These are phyloP conservation scores for Agraylea sexmaculata DNA, from an alignment of 1,140 invertebrate genomes.

Conservation along the genomic window DNA sequence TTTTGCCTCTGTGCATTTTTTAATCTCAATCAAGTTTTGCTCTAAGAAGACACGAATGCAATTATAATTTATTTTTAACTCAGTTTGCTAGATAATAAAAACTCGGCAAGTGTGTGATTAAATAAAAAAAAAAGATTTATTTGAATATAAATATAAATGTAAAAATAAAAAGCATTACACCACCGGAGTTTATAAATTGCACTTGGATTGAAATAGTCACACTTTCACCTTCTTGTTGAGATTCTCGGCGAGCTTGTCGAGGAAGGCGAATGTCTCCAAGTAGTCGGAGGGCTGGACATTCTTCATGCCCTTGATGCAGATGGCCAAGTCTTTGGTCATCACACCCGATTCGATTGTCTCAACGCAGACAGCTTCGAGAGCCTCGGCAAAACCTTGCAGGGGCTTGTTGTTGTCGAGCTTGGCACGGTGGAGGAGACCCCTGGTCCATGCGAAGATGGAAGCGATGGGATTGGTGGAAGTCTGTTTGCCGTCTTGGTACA, in stretches of 20 bases:
- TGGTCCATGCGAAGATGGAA: slow-evolving; percentile 98
- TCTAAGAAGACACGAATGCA: too few relatives aligned
- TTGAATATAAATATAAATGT: too few relatives aligned
- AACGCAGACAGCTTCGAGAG: slow-evolving; percentile 82
- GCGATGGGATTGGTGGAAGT: slow-evolving; percentile 97
- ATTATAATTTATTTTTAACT: too few relatives aligned
- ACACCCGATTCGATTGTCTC: slow-evolving; percentile 86
- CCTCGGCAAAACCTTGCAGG: slow-evolving; percentile 66
- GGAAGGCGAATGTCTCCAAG: slow-evolving; percentile 94
- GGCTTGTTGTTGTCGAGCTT: slow-evolving; percentile 79
- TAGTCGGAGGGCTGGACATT: slow-evolving; percentile 80
- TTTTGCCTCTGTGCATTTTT: too few relatives aligned
- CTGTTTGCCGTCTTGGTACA: slow-evolving; percentile 92
- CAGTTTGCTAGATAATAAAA: too few relatives aligned
- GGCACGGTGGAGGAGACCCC: slow-evolving; percentile 82
- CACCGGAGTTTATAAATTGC: slow-evolving; percentile 20
- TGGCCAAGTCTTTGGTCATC: slow-evolving; percentile 99
- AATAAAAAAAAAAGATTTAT: too few relatives aligned
- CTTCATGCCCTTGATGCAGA: slow-evolving; percentile 90
- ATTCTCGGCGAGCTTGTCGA: slow-evolving; percentile 92
- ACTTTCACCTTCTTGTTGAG: slow-evolving; percentile 55
- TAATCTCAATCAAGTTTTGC: too few relatives aligned
- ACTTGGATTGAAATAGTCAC: slow-evolving; percentile 24
- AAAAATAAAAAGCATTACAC: too few relatives aligned
- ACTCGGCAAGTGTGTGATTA: too few relatives aligned